phyloP scores from a whole-genome alignment of 2,888 invertebrate genomes.

The Lycophotia porphyrea region DNA sequence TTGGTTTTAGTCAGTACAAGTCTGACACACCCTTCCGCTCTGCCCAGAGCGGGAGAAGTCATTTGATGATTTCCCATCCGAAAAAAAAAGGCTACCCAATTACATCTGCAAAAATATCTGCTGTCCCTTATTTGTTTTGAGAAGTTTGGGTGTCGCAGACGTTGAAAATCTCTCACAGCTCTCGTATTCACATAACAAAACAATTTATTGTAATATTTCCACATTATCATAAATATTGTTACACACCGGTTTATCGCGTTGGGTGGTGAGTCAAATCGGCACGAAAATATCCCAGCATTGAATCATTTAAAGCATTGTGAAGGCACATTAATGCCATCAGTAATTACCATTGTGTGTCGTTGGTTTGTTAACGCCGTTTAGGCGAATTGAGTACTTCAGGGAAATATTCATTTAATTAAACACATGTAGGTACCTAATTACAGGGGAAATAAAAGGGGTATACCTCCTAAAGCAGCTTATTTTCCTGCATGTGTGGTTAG shows the following conservation, averaged over 20 bases:
- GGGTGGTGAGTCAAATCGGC: slow-evolving; percentile 36
- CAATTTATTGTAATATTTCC: slow-evolving; percentile 30
- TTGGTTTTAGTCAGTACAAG: no score
- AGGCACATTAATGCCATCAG: slow-evolving; percentile 8
- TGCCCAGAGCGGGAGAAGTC: no score
- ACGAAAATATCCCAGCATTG: slow-evolving; percentile 43
- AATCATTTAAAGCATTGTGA: slow-evolving; percentile 40
- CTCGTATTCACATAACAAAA: slow-evolving; percentile 16
- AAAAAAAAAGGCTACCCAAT: neutral
- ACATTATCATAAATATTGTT: slow-evolving; percentile 43
- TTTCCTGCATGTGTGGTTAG: neutral
- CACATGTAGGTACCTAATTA: neutral
- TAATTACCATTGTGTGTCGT: slow-evolving; percentile 28
- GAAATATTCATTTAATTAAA: slow-evolving; percentile 5
- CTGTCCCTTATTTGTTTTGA: slow-evolving; percentile 9
- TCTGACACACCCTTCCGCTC: no score
- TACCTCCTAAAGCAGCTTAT: neutral
- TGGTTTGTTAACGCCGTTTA: neutral
- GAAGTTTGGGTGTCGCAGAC: slow-evolving; percentile 4
- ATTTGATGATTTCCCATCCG: no score
- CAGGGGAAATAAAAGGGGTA: neutral
- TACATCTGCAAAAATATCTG: neutral
- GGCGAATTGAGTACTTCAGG: neutral
- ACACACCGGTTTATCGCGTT: slow-evolving; percentile 36
- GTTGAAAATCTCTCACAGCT: slow-evolving; percentile 14